phyloP scores from a whole-genome alignment of 2,888 invertebrate genomes.

The Hirtodrosophila duncani region DNA sequence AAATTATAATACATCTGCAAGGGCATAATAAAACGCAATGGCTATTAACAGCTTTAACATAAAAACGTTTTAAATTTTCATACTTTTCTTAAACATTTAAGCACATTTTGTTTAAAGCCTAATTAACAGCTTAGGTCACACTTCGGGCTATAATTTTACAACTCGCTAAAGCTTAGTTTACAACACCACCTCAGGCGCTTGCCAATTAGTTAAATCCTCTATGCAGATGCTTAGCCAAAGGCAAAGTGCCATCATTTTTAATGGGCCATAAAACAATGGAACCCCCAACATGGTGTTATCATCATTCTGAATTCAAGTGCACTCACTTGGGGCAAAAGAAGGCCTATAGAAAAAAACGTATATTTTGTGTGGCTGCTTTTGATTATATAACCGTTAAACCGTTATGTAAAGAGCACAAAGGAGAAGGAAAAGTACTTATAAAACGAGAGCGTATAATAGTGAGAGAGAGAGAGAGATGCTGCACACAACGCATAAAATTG shows the following conservation, averaged over 20 bases:
- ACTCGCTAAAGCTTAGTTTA: too few species aligned
- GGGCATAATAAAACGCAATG: too few species aligned
- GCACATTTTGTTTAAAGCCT: too few species aligned
- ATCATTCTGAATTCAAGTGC: conserved; percentile 56
- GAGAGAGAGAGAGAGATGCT: conserved; percentile 23
- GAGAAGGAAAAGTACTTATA: background rate
- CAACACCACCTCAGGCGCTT: too few species aligned
- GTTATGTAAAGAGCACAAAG: conserved; percentile 40
- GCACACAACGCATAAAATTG: conserved; percentile 19
- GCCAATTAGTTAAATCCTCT: too few species aligned
- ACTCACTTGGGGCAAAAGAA: conserved; percentile 27
- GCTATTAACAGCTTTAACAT: too few species aligned
- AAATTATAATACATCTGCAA: too few species aligned
- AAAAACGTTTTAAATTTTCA: too few species aligned
- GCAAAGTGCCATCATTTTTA: background rate
- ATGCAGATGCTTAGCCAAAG: too few species aligned
- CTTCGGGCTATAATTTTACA: too few species aligned
- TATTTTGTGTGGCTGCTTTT: conserved; percentile 29
- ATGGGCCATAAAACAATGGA: conserved; percentile 45
- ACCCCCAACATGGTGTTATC: conserved; percentile 50
- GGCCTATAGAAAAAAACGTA: conserved; percentile 20
- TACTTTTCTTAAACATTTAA: too few species aligned
- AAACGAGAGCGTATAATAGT: conserved; percentile 7
- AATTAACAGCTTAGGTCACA: too few species aligned
- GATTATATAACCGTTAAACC: conserved; percentile 53